Conservation (phyloP, 92 coral and sea anemone species). For the Desmophyllum pertusum region DNA sequence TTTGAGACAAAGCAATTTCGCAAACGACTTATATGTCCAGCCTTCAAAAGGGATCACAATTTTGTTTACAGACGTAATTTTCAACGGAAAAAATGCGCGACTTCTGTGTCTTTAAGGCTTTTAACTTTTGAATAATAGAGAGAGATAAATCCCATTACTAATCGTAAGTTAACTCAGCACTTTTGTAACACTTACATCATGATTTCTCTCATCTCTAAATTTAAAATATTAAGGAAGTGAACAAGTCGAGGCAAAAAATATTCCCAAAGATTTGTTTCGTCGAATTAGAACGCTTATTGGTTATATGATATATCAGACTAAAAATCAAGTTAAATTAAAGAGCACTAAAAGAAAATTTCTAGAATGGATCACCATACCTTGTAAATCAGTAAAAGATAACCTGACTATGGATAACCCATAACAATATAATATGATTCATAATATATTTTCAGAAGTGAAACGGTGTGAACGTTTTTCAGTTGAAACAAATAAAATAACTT, state of each 20-base stretch:
- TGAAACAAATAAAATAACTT: background rate
- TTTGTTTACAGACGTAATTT: background rate
- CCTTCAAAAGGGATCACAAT: background rate
- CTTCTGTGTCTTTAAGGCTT: background rate
- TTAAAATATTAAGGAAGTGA: background rate
- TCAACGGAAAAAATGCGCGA: background rate
- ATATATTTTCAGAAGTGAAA: background rate
- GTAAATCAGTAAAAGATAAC: background rate
- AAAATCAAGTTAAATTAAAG: background rate
- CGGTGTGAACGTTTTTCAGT: background rate
- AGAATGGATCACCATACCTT: background rate
- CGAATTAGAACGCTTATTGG: background rate
- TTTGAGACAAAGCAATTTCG: constrained; percentile 1
- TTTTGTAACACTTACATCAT: background rate
- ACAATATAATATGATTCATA: background rate
- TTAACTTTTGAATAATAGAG: background rate
- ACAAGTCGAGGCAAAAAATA: background rate
- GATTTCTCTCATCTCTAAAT: background rate
- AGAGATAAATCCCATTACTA: background rate
- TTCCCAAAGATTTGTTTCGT: background rate
- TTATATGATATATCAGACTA: background rate
- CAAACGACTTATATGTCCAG: background rate
- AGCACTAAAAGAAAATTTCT: background rate
- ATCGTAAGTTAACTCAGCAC: background rate
- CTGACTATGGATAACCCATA: background rate